Percentiles rank a stretch among this genome's conserved stretches.
Conservation (phyloP, 2,797 vertebrate species). For the Hafferia zeledoni region DNA sequence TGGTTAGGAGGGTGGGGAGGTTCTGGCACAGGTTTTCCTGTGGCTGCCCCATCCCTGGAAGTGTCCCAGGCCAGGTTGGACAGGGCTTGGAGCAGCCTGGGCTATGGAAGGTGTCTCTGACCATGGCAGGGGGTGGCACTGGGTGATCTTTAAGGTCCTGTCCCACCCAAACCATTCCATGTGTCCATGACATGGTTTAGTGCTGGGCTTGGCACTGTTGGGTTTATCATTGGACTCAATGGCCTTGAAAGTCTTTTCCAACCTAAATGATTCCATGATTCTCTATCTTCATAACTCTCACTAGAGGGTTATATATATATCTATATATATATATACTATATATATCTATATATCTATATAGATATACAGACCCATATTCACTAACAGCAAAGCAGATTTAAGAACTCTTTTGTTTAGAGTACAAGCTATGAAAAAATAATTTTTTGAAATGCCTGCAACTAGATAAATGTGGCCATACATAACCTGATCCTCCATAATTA, state of each 20-base stretch:
- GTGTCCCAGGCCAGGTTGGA: not conserved
- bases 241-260: not conserved
- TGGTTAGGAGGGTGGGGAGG: not conserved
- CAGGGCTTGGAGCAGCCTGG: accelerated
- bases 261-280: not conserved
- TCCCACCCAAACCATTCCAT: not conserved
- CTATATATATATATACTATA: accelerated
- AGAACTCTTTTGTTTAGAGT: slow-evolving; percentile 40
- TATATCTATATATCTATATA: not conserved
- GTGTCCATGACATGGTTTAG: not conserved
- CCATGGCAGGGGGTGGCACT: not conserved
- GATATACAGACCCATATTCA: accelerated
- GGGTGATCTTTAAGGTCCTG: not conserved
- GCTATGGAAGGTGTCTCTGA: not conserved
- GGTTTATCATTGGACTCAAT: not conserved
- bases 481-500: slow-evolving; percentile 75
- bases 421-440: slow-evolving; percentile 56
- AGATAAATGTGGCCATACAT: slow-evolving; percentile 59
- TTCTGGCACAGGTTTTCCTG: not conserved
- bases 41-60: not conserved
- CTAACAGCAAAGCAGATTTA: slow-evolving; percentile 22
- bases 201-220: not conserved
- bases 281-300: not conserved
- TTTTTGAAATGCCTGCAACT: slow-evolving; percentile 68
- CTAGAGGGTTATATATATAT: not conserved